phyloP scores from a whole-genome alignment of 1,140 invertebrate species.

The Theocolax elegans region DNA sequence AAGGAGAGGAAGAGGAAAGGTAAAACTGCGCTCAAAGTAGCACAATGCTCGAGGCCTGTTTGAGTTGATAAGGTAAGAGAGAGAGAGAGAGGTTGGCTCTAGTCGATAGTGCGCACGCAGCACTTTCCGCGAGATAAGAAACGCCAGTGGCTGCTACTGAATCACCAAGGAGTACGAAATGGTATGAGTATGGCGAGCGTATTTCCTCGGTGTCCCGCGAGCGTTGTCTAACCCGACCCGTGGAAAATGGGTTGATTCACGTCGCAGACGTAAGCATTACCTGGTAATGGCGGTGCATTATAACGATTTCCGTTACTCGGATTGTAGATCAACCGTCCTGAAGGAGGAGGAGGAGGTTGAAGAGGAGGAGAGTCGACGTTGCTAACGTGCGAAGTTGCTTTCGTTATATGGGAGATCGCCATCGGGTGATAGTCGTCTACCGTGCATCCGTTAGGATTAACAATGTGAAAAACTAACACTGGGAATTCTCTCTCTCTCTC shows the following conservation, averaged over 20 bases:
- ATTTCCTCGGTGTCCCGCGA: neutral
- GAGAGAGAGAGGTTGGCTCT: no score
- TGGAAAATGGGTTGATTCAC: conserved; percentile 15
- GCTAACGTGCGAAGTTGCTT: conserved; percentile 28
- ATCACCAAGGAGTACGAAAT: conserved; percentile 21
- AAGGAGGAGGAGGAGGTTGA: neutral
- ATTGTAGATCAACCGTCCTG: neutral
- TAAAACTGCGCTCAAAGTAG: conserved; percentile 39
- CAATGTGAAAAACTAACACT: conserved; percentile 29
- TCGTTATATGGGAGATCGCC: neutral
- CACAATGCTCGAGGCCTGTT: conserved; percentile 40
- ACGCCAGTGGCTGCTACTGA: conserved; percentile 41
- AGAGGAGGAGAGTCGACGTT: no score
- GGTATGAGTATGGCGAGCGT: neutral
- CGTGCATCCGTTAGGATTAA: conserved; percentile 24
- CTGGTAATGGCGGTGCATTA: neutral
- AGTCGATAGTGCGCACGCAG: conserved; percentile 50
- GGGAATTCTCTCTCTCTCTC: conserved; percentile 9
- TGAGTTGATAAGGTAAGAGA: conserved; percentile 43
- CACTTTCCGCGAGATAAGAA: conserved; percentile 47
- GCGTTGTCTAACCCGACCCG: neutral
- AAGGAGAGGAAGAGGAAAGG: no score
- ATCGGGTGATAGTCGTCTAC: neutral
- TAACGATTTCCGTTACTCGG: conserved; percentile 23
- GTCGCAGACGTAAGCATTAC: neutral